Percentiles rank a stretch among this genome's conserved stretches.
phyloP scores from a whole-genome alignment of 2,113 vertebrate genomes.

The Anhinga rufa region DNA sequence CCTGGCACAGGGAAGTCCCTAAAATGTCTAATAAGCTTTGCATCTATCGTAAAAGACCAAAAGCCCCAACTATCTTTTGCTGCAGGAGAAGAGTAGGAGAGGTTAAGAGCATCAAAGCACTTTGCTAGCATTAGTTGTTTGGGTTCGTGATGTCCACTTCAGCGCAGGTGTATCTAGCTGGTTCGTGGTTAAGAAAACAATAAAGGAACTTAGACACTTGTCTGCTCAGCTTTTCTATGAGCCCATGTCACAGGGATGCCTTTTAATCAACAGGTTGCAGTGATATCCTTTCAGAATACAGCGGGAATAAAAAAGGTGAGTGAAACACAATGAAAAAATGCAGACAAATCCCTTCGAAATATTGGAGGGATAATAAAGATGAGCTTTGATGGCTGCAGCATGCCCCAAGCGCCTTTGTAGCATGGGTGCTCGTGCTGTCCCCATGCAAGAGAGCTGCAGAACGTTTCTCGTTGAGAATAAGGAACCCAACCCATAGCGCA shows the following conservation, averaged over 20 bases:
- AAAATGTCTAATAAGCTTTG: background rate
- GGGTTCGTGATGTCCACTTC: background rate
- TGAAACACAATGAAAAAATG: background rate
- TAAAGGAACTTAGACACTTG: background rate
- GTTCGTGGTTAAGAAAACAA: background rate
- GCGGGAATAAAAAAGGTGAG: background rate
- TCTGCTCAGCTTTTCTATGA: background rate
- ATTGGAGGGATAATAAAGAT: background rate
- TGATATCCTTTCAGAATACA: no score
- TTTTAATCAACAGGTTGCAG: background rate
- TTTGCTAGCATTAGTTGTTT: background rate
- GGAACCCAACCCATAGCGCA: fast-evolving
- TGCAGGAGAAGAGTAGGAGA: background rate
- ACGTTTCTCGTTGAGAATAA: background rate
- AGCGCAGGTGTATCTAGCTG: background rate
- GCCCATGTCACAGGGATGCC: background rate
- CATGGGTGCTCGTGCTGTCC: fast-evolving
- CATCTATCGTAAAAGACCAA: background rate
- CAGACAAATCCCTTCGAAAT: background rate
- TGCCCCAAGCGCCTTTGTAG: no score
- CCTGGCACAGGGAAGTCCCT: background rate
- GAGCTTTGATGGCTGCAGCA: background rate
- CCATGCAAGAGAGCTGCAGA: background rate
- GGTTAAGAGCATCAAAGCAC: background rate
- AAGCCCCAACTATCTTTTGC: background rate